Base-by-base conservation (phyloP, 2,888 invertebrate species). In the Drosophila koepferae region DNA sequence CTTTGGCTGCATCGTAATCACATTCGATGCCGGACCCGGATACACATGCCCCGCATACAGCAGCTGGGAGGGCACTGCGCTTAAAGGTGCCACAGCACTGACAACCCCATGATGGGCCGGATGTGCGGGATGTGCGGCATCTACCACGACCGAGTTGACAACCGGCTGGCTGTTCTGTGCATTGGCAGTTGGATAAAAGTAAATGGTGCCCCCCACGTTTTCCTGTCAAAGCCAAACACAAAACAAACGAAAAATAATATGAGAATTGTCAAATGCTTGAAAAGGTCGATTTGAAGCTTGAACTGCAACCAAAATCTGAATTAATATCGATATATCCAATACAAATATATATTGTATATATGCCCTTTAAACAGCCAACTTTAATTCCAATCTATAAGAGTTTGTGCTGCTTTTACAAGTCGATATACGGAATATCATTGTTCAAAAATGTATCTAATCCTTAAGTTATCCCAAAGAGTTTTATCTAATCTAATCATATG, bases 141-240 rank as follows among this genome's bases (percentile, higher is more conserved):
- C 86, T 49, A 86, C 91, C 18, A 91, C 92, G 20, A 92, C 89
- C 70, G 89, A 90, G 74, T 91, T 91, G 56, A 91, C 91, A 59
- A 90, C 92, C 40, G 91, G 85, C 77, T 87, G 93, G 77, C 80
- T 90, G 58, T 86, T 91, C 82, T 92, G 93, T 66, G 94, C 92
- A 86, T 94, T 95, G 70, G 94, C 93, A 72, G 96, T 95, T 43
- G 96, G 95, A 93, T 98, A 99, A 93, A 98, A 99, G 93, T 98
- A 99, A 56, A 98, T 98, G 18, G 98, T 98, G 34, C 98, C 98
- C 64, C 98, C 98, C 74, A 97, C 97, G 94, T 97, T 97, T 93
- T 97, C 97, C 95, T 97, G 16, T 6, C 62, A 93, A 93, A 40
- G 41, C 8, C 40, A 60, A 40, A 1, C 86, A 78, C 77, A 56